Evolutionary conservation across 2,888 invertebrate species (phyloP).

Genomic region (Andrena flavipes): DNA sequence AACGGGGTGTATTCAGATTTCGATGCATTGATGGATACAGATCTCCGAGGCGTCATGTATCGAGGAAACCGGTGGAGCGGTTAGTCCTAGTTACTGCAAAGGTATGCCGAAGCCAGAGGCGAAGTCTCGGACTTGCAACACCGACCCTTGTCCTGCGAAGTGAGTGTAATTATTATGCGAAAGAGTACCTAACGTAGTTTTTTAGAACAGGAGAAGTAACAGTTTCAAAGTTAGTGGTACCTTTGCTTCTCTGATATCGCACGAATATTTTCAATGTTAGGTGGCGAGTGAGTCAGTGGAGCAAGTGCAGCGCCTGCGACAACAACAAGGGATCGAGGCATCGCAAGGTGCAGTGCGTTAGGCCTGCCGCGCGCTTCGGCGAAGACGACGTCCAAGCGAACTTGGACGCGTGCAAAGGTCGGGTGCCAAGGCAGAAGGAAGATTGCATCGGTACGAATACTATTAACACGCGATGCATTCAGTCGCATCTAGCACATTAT

Average conservation of each 20-base stretch:
- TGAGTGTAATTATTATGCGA: conserved; percentile 69
- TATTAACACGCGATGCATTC: too few relatives aligned
- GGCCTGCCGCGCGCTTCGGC: conserved; percentile 83
- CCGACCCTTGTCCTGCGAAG: conserved; percentile 85
- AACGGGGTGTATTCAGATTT: neutral
- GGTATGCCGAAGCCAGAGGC: conserved; percentile 82
- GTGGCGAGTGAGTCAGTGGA: conserved; percentile 89
- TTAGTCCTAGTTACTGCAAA: conserved; percentile 86
- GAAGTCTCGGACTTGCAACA: conserved; percentile 85
- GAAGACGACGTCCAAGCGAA: conserved; percentile 84
- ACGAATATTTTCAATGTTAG: conserved; percentile 77
- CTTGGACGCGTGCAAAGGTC: conserved; percentile 75
- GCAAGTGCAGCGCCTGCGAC: conserved; percentile 87
- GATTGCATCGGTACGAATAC: conserved; percentile 69
- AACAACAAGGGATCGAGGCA: conserved; percentile 84
- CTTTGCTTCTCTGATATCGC: too few relatives aligned
- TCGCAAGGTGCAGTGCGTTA: conserved; percentile 86
- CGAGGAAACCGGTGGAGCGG: conserved; percentile 87
- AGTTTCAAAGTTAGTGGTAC: too few relatives aligned
- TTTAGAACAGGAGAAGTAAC: neutral
- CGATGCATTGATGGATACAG: conserved; percentile 55
- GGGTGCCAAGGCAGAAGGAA: conserved; percentile 73
- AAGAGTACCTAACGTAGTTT: neutral
- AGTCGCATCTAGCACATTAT: too few relatives aligned
- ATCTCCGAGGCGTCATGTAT: conserved; percentile 86